Evolutionary conservation across 2,113 vertebrate species (phyloP), one percentile per base, ranked within the genome.

Genomic region (Colossoma macropomum): DNA sequence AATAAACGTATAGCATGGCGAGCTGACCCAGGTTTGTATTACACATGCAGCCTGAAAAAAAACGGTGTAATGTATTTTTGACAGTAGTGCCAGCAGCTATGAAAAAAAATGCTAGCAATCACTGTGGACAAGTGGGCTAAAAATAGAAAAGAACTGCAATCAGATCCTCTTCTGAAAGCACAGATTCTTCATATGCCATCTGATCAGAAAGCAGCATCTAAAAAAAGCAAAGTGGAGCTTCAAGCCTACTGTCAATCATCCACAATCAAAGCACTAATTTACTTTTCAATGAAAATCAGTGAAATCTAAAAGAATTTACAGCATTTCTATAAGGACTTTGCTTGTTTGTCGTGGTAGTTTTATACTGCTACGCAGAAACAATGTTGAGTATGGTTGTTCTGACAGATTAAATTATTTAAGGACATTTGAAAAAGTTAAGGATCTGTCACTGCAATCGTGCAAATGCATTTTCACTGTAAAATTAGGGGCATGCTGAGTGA

Each of bases 131-230:
- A 68, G 63, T 54, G 45, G 27, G 45, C 28, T 68, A 79, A 79
- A 79, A 79, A 79, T 80, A 71, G 52, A 6, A 70, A 69, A 80
- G 19, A 45, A 71, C 54, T 27, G 30, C 68, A 71, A 80, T 80
- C 68, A 80, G 65, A 54, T 41, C 66, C 25, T 59, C n/a, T 60
- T 80, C 48, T 79, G 32, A 77, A 21, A 65, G 28, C 63, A 15
- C 32, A 19, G 27, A 79, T 68, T 79, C 48, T 69, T 69, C 69
- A 19, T 12, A 38, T 59, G 66, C 50, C 32, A 59, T 80, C 32
- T 25, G n/a, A 25, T 41, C 65, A 60, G 52, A 48, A 80, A 48
- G 68, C 54, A 72, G 70, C 54, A 72, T 60, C 52, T 52, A 19
- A 28, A 23, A 71, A 17, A 68, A 34, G 59, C 23, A 62, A 62